Evolutionary conservation across 2,888 invertebrate species (phyloP), one percentile per base, ranked within the genome.

Genomic region (Carpatolechia fugitivella): DNA sequence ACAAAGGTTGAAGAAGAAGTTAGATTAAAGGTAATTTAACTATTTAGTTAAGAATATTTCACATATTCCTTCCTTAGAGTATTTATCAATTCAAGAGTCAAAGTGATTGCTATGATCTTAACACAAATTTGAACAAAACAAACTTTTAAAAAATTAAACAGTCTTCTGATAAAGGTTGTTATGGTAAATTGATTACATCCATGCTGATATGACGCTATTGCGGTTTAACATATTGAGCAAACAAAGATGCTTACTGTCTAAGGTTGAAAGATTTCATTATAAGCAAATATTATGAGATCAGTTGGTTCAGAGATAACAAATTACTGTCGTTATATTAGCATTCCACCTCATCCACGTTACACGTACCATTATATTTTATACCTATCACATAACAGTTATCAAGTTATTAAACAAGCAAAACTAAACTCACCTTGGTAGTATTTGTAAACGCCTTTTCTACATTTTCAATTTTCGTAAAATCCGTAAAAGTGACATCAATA

Each of bases 401-500:
- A 13, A 30, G 11, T n/a, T 24, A 29, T 40, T 10, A 46, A 3
- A 29, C n/a, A n/a, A n/a, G n/a, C n/a, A n/a, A n/a, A n/a, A n/a
- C n/a, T 6, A 29, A 29, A 29, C 36, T 63, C 59, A 97, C 97
- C 92, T 96, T 98, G 3, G 98, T 99, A 70, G 96, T 97, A 10
- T 94, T 90, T 79, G 93, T 93, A 59, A 99, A 90, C 1, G 94
- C 93, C 40, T 91, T 90, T 62, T 92, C 89, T 14, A 99, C 78
- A 56, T 93, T 92, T 14, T 92, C 88, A 6, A 93, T 66, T 64
- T 94, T 85, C 0, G 94, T 94, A 56, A 95, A 92, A 81, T 99
- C 97, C 14, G 95, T 93, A 78, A 97, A 96, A 6, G 94, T 92
- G 10, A 93, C 91, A 65, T 94, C 91, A 18, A 99, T 91, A 2